Evolutionary conservation across 2,797 vertebrate genomes (phyloP), one percentile per base, ranked within the genome.

Genomic region (Aldrovandia affinis): DNA sequence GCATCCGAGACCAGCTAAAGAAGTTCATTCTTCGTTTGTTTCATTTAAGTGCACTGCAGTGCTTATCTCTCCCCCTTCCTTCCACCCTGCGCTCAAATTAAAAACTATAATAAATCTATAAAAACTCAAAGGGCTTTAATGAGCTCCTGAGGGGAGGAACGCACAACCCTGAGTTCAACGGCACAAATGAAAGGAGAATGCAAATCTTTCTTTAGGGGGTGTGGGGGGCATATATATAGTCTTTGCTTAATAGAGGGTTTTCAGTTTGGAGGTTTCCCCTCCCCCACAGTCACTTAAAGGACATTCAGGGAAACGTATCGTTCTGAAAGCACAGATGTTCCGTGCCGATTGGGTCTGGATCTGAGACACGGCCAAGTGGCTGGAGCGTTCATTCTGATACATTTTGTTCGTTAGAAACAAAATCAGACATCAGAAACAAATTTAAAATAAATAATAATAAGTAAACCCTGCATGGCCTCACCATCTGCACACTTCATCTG

Each of bases 71-170:
- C 47, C 81, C 42, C 12, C 33, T 9, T 3, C 12, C 55, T 20
- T 28, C 22, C 20, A 68, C 77, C 47, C 54, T 8, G 22, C 25
- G 9, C 63, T 30, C 42, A 63, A 68, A 30, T 54, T 78, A 84
- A 82, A 81, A 83, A 84, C 70, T 85, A 78, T 81, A 84, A 75
- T 80, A 82, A 85, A 86, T 73, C 78, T 39, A 80, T 57, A 63
- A 78, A 87, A 81, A 81, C 39, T 70, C 61, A 57, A 81, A 73
- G 83, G 65, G 52, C 57, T 82, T 44, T 85, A 86, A 87, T 83
- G 83, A 87, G 85, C 47, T 81, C 86, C 84, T 68, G 52, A 79
- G 86, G 83, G 85, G 55, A 30, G 25, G 28, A 63, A 80, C 28
- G 10, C 50, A 7, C 78, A 59, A 44, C 61, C 15, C 59, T 39